A percentile compares a stretch with the other conserved stretches of the same genome.
phyloP scores from a whole-genome alignment of 1,140 invertebrate genomes.

The Campoletis sonorensis region DNA sequence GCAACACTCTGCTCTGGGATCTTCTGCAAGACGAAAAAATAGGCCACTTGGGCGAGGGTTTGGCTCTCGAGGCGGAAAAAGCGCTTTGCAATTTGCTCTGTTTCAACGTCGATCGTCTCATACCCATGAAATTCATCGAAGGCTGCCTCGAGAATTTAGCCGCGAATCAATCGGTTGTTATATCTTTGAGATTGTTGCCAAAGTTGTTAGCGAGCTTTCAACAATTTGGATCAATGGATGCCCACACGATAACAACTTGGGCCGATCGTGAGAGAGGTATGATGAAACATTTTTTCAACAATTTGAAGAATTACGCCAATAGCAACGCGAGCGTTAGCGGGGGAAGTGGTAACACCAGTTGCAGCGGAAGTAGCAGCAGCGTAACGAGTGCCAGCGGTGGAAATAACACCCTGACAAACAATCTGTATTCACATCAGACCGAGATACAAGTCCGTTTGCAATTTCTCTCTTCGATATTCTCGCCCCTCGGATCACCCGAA shows the following conservation, averaged over 20 bases:
- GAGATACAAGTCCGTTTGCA: slow-evolving; percentile 93
- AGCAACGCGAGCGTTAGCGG: slow-evolving; percentile 57
- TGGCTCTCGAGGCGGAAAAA: slow-evolving; percentile 94
- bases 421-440: slow-evolving; percentile 89
- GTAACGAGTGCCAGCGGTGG: background rate
- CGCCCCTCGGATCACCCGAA: slow-evolving; percentile 91
- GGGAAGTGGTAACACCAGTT: slow-evolving; percentile 45
- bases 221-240: slow-evolving; percentile 89
- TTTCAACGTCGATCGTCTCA: slow-evolving; percentile 91
- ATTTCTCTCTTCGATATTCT: slow-evolving; percentile 95
- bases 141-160: slow-evolving; percentile 94
- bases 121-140: slow-evolving; percentile 96
- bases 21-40: slow-evolving; percentile 94
- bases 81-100: slow-evolving; percentile 92
- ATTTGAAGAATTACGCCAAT: slow-evolving; percentile 82
- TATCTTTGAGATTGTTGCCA: slow-evolving; percentile 91
- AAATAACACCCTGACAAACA: slow-evolving; percentile 55
- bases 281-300: slow-evolving; percentile 95
- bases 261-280: slow-evolving; percentile 92
- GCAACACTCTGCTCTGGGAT: slow-evolving; percentile 95
- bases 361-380: slow-evolving; percentile 40
- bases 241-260: slow-evolving; percentile 90
- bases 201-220: slow-evolving; percentile 95
- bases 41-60: slow-evolving; percentile 88
- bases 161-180: slow-evolving; percentile 90